A percentile compares a stretch with the other conserved stretches of the same genome.
phyloP scores from a whole-genome alignment of 2,797 vertebrate genomes.

The Hybognathus amarus region DNA sequence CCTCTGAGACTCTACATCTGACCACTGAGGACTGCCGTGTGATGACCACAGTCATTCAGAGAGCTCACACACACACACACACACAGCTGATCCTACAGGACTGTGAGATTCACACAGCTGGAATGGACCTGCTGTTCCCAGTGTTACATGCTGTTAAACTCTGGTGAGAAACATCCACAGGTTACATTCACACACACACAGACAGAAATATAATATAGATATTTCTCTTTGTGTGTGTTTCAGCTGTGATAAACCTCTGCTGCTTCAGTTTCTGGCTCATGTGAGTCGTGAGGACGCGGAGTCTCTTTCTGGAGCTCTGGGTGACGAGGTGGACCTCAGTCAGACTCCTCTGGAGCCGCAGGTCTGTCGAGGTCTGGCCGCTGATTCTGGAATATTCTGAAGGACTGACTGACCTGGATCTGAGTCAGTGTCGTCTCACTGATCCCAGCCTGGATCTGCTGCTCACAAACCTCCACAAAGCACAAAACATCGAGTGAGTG shows the following conservation, averaged over 20 bases:
- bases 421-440: conserved; percentile 67
- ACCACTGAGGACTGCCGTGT: conserved; percentile 51
- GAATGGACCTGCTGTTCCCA: conserved; percentile 61
- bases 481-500: conserved; percentile 67
- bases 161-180: conserved; percentile 22
- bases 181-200: background rate
- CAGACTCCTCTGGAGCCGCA: conserved; percentile 59
- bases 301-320: conserved; percentile 61
- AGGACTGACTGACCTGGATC: conserved; percentile 66
- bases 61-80: conserved; percentile 28
- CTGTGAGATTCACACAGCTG: conserved; percentile 63
- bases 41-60: conserved; percentile 51
- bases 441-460: conserved; percentile 61
- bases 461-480: conserved; percentile 67
- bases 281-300: conserved; percentile 36
- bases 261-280: conserved; percentile 62
- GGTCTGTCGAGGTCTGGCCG: conserved; percentile 57
- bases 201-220: background rate
- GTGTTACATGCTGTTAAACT: conserved; percentile 55
- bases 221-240: background rate
- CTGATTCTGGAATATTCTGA: conserved; percentile 66
- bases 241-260: conserved; percentile 59
- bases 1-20: conserved; percentile 45
- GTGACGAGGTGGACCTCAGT: conserved; percentile 68
- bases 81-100: conserved; percentile 59